Evolutionary conservation across 2,888 invertebrate species (phyloP), one percentile per base, ranked within the genome.

Genomic region (Pheosia tremula): DNA sequence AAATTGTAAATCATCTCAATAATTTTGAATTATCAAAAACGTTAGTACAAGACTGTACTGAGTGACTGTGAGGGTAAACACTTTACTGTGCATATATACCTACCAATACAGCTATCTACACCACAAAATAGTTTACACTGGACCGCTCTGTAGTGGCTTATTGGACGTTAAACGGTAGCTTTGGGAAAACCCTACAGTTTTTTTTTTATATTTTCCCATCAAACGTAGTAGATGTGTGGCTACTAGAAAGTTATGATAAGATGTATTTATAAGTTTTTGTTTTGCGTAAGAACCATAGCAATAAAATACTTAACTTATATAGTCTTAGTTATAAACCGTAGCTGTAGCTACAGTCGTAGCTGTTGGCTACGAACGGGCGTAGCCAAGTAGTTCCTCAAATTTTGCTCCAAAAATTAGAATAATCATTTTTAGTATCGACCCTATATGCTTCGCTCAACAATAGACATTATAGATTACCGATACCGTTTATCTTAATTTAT

Each of bases 51-150:
- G 11, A 11, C 47, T 47, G 47, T 47, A 9, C n/a, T 47, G 11
- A 47, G 47, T n/a, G n/a, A 11, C n/a, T 4, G 47, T 6, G 47
- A 71, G 73, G 69, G 70, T 77, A 80, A 80, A 77, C 73, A 74
- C 75, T 77, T 77, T 72, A 73, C 61, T 66, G 61, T 69, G 69
- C 67, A 63, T 62, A 67, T 65, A 66, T 58, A 37, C 56, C 49
- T 62, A 13, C 66, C 64, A 24, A 67, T 59, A 67, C 65, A 62
- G 61, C 68, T 60, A 76, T 47, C 55, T 43, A 53, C 50, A 57
- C 47, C 62, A 65, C 56, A 69, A 63, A 66, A 69, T 77, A 75
- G 75, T 72, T 75, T 69, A 77, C 68, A 72, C 58, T 58, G 65
- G 66, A 72, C 64, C 64, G 58, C 65, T 67, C 66, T 68, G 69